A percentile compares a stretch with the other conserved stretches of the same genome.
Evolutionary conservation across 2,797 vertebrate genomes (phyloP).

Genomic region (Echiichthys vipera): DNA sequence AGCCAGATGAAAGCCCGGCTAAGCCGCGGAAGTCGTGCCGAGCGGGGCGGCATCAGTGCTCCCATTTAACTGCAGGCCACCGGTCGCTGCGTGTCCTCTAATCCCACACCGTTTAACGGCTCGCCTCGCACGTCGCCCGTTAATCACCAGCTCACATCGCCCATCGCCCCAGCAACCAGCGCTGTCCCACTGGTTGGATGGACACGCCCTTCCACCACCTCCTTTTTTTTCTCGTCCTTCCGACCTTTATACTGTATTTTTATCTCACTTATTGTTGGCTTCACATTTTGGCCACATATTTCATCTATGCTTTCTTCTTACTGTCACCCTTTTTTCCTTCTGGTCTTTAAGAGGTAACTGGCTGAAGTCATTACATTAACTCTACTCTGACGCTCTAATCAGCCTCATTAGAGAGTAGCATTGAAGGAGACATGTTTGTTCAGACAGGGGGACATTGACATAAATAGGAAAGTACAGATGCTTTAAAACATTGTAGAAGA

Average conservation of each 20-base stretch:
- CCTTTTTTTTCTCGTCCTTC: slow-evolving; percentile 35
- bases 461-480: slow-evolving; percentile 1
- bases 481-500: slow-evolving; percentile 4
- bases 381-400: slow-evolving; percentile 56
- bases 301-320: not conserved
- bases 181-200: slow-evolving; percentile 64
- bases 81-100: slow-evolving; percentile 74
- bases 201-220: slow-evolving; percentile 71
- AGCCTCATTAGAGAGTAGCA: slow-evolving; percentile 53
- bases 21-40: slow-evolving; percentile 78
- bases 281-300: slow-evolving; percentile 14
- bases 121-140: slow-evolving; percentile 72
- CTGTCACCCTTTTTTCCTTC: not conserved
- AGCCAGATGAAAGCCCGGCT: slow-evolving; percentile 83
- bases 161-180: slow-evolving; percentile 77
- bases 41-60: slow-evolving; percentile 67
- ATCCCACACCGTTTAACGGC: slow-evolving; percentile 85
- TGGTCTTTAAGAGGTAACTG: slow-evolving; percentile 2
- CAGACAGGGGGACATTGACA: not conserved
- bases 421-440: slow-evolving; percentile 34
- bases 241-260: slow-evolving; percentile 49
- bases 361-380: slow-evolving; percentile 31
- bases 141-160: slow-evolving; percentile 84
- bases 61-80: slow-evolving; percentile 71
- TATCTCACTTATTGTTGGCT: slow-evolving; percentile 24